A percentile compares a stretch with the other conserved stretches of the same genome.
phyloP scores from a whole-genome alignment of 2,113 vertebrate genomes.

The Nematolebias whitei region DNA sequence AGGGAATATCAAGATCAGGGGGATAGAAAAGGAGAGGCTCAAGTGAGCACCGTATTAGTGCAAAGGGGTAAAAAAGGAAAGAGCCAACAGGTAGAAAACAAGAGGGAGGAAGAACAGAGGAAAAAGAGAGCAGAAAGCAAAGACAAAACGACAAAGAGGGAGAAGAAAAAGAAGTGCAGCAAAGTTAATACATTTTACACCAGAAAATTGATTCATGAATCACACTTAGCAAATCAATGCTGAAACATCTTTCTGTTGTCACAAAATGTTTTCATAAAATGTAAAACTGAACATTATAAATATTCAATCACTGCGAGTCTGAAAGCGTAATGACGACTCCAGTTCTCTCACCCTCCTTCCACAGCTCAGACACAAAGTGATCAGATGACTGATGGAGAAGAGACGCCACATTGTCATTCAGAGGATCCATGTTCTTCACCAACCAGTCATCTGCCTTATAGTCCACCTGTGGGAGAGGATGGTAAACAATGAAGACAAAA shows the following conservation, averaged over 20 bases:
- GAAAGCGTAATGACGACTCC: background rate
- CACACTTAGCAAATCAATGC: background rate
- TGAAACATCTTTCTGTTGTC: background rate
- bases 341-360: constrained; percentile 88
- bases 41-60: constrained; percentile 10
- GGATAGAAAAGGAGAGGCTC: constrained; percentile 14
- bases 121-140: no score
- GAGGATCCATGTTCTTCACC: constrained; percentile 93
- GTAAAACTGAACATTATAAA: background rate
- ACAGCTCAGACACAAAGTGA: constrained; percentile 88
- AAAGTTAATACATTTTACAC: constrained; percentile 44
- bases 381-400: constrained; percentile 90
- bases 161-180: constrained; percentile 33
- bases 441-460: constrained; percentile 91
- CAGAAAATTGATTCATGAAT: background rate
- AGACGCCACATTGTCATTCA: constrained; percentile 89
- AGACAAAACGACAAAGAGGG: constrained; percentile 26
- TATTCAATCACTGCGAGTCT: background rate
- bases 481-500: background rate
- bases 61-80: constrained; percentile 16
- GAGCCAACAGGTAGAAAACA: constrained; percentile 19
- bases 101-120: constrained; percentile 31
- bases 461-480: constrained; percentile 80
- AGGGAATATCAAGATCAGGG: constrained; percentile 33
- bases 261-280: background rate